phyloP scores from a whole-genome alignment of 2,113 vertebrate species.

The Cettia cetti region DNA sequence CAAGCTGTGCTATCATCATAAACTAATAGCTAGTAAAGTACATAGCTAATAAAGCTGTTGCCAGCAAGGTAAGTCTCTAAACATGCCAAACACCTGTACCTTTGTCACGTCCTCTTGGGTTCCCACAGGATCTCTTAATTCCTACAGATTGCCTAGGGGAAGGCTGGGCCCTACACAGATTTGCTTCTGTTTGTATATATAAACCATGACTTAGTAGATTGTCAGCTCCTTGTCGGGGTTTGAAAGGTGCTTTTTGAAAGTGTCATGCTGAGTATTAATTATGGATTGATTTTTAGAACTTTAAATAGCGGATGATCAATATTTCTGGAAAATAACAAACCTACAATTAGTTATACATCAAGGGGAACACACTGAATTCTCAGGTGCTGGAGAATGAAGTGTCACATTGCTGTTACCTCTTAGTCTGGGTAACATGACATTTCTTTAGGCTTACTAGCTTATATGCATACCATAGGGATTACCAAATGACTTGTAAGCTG shows the following conservation, averaged over 20 bases:
- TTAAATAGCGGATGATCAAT: neutral
- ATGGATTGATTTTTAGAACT: neutral
- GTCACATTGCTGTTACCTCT: neutral
- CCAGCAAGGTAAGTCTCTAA: neutral
- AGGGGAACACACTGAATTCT: neutral
- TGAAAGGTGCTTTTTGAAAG: neutral
- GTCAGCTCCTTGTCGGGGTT: neutral
- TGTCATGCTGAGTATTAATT: neutral
- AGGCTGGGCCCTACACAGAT: fast-evolving
- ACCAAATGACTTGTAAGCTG: neutral
- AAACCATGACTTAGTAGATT: neutral
- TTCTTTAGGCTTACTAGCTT: neutral
- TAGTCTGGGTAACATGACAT: neutral
- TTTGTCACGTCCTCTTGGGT: neutral
- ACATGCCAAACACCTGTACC: neutral
- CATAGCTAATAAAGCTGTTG: neutral
- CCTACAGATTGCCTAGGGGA: neutral
- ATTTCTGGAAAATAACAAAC: neutral
- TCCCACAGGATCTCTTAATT: neutral
- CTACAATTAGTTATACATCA: neutral
- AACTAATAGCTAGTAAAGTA: neutral
- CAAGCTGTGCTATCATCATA: neutral
- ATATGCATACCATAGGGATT: neutral
- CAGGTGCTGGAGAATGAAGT: neutral
- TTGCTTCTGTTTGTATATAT: neutral